Conservation (phyloP, 2,113 vertebrate species). For the Corythornis madagascariensis region DNA sequence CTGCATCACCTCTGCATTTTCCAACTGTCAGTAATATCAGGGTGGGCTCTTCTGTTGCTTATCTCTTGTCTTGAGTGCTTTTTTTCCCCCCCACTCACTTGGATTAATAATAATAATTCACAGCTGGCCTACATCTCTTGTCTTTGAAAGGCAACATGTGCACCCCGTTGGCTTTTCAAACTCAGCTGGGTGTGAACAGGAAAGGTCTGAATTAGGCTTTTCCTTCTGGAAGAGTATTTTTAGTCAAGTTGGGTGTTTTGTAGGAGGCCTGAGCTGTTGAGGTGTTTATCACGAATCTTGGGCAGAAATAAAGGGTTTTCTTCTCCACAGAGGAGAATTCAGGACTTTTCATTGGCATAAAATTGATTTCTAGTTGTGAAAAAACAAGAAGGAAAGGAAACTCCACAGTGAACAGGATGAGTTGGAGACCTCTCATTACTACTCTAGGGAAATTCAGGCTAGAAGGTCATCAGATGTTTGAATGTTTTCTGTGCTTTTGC, state of each 20-base stretch:
- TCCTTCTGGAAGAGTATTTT: background rate
- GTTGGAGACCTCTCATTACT: background rate
- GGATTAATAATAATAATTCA: background rate
- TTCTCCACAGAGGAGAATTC: background rate
- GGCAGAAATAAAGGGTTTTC: background rate
- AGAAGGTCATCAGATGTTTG: background rate
- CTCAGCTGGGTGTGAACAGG: background rate
- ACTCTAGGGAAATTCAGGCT: background rate
- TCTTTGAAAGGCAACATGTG: background rate
- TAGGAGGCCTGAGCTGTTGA: background rate
- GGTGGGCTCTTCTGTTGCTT: background rate
- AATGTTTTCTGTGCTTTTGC: background rate
- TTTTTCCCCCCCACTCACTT: accelerated
- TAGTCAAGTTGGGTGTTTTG: background rate
- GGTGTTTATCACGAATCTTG: background rate
- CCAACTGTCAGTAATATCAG: background rate
- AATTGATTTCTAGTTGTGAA: background rate
- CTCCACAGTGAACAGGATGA: background rate
- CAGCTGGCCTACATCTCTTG: background rate
- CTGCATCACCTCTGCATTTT: background rate
- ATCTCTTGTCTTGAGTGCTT: background rate
- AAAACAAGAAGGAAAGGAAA: background rate
- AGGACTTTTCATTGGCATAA: background rate
- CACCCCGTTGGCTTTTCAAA: background rate
- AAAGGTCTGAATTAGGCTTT: background rate